phyloP scores from a whole-genome alignment of 2,113 vertebrate species.

The Oryzias curvinotus region DNA sequence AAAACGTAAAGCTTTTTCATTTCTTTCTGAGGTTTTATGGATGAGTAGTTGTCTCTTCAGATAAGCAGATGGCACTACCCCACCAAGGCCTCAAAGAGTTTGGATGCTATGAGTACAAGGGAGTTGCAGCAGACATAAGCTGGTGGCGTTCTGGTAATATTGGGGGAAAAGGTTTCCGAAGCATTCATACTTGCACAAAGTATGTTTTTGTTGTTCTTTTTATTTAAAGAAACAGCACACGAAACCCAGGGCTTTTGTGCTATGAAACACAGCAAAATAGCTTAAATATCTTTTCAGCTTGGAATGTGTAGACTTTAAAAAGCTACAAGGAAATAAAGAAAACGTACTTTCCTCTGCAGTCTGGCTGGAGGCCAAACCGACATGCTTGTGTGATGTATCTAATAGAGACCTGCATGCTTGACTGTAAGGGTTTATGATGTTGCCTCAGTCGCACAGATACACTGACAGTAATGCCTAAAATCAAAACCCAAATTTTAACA shows the following conservation, averaged over 20 bases:
- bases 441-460: conserved; percentile 47
- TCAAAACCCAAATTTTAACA: conserved; percentile 25
- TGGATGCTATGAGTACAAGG: not conserved
- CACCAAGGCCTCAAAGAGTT: conserved; percentile 24
- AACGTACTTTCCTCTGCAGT: not conserved
- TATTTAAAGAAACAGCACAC: no score
- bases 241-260: no score
- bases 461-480: conserved; percentile 44
- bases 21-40: conserved; percentile 29
- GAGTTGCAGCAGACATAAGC: not conserved
- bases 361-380: conserved; percentile 18
- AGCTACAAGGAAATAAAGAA: no score
- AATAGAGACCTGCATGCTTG: conserved; percentile 25
- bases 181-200: no score
- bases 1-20: conserved; percentile 58
- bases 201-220: no score
- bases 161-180: no score
- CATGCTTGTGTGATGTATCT: conserved; percentile 31
- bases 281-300: no score
- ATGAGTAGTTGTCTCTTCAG: conserved; percentile 53
- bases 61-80: conserved; percentile 9
- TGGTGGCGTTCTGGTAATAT: not conserved
- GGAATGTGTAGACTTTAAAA: no score
- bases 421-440: conserved; percentile 40
- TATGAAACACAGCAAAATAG: no score